A percentile compares a stretch with the other conserved stretches of the same genome.
Evolutionary conservation across 53 echinoderm and acorn worm species (phyloP).

Genomic region (Crossaster papposus): DNA sequence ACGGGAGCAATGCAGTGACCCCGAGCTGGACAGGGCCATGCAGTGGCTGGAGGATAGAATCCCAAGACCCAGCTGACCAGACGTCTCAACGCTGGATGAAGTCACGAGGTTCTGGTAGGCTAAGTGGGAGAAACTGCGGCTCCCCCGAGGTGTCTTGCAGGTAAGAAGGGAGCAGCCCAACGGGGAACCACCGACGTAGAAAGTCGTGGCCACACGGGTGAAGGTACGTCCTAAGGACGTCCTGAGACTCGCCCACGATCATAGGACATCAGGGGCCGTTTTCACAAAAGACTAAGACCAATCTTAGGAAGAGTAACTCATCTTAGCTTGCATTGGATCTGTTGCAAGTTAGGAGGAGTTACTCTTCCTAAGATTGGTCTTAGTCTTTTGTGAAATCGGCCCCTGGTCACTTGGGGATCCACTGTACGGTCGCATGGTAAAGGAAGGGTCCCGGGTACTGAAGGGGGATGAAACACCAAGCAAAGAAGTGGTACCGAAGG

Average conservation of each 20-base stretch:
- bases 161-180: conserved; percentile 5
- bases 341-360: too few relatives aligned
- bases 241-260: background rate
- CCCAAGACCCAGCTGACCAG: background rate
- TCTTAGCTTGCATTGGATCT: too few relatives aligned
- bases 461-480: background rate
- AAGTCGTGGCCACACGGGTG: background rate
- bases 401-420: background rate
- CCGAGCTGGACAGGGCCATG: too few relatives aligned
- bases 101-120: background rate
- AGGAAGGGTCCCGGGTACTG: conserved; percentile 14
- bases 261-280: background rate
- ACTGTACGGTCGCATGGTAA: background rate
- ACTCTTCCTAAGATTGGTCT: too few relatives aligned
- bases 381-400: too few relatives aligned
- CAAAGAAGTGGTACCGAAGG: background rate
- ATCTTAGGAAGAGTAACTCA: too few relatives aligned
- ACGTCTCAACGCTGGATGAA: background rate
- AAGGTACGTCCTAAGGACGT: background rate
- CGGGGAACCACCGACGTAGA: background rate
- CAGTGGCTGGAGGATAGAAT: too few relatives aligned
- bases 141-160: background rate
- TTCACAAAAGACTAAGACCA: too few relatives aligned
- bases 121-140: background rate
- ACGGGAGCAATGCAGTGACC: background rate